A percentile compares a stretch with the other conserved stretches of the same genome.
Evolutionary conservation across 37 sponge, comb jelly and placozoan species (phyloP).

Genomic region (Mnemiopsis leidyi): DNA sequence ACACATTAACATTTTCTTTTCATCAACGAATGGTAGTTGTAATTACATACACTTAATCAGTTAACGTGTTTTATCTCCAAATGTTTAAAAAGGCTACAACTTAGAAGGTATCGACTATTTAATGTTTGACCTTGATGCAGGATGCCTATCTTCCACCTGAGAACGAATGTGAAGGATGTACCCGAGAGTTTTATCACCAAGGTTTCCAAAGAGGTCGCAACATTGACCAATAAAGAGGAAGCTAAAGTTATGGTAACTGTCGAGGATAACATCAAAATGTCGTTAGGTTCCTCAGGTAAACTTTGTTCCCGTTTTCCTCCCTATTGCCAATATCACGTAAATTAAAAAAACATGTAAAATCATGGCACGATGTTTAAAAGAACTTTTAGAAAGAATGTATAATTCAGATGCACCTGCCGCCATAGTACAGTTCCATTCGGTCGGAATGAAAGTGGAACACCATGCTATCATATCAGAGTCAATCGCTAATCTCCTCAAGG

Average conservation of each 20-base stretch:
- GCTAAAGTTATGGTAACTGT: background rate
- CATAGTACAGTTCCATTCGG: background rate
- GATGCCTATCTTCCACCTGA: conserved; percentile 23
- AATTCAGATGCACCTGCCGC: conserved; percentile 16
- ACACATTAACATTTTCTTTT: no score
- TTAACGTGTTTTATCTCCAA: no score
- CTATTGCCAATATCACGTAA: no score
- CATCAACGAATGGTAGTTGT: no score
- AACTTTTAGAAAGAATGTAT: no score
- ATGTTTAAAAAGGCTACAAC: no score
- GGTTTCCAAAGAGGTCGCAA: background rate
- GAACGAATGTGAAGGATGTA: background rate
- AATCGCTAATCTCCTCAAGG: background rate
- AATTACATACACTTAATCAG: no score
- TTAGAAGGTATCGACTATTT: background rate
- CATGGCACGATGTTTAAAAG: no score
- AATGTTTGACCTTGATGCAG: background rate
- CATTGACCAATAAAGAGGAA: conserved; percentile 4
- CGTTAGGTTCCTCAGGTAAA: background rate
- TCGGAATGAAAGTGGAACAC: background rate
- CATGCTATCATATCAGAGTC: background rate
- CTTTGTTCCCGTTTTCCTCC: no score
- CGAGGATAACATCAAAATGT: background rate
- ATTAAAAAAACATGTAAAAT: no score
- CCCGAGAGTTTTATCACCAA: background rate